Base-by-base conservation (phyloP, 1,140 invertebrate species). In the Drosophila punjabiensis region DNA sequence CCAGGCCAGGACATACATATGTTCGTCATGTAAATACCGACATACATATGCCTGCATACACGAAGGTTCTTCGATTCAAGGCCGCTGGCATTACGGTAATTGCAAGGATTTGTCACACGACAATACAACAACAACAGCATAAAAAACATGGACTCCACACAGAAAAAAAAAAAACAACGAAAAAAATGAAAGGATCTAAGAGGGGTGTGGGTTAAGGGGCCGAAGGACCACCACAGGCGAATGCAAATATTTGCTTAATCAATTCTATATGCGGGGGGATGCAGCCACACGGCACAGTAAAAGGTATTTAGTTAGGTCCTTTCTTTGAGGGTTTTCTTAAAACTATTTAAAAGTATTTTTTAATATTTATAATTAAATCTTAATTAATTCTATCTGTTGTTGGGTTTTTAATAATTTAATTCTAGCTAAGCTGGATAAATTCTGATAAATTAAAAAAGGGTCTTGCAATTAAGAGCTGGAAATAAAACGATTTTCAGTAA, bases 181-280 rank as follows among this genome's bases (percentile, higher is more conserved):
- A 18, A 41, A 53, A 61, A 63, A 41, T 45, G 53, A 45, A 71
- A 60, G 48, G 76, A 53, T 33, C 24, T 35, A 55, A 1, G 47
- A 28, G 13, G n/a, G 24, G 5, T 6, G 37, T 0, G 32, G 16
- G 4, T 11, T 14, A 13, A n/a, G 30, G 5, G 18, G 6, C 9
- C 10, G 20, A 52, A 48, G 62, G 63, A 52, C 81, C 71, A 47
- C 81, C 70, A 52, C 45, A 60, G 71, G 82, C 47, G 69, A 85
- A 75, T 83, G 77, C 77, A 88, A 89, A 88, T 88, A 84, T 88
- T 88, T 83, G 77, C 79, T 83, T 89, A 84, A 89, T 84, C 85
- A 89, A 83, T 85, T 88, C 77, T 74, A 68, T 55, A 78, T 53
- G 30, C 24, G 24, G 24, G 43, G 13, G 56, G 9, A 39, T 30